Evolutionary conservation across 2,797 vertebrate genomes (phyloP).

Genomic region (Hydrophis major): DNA sequence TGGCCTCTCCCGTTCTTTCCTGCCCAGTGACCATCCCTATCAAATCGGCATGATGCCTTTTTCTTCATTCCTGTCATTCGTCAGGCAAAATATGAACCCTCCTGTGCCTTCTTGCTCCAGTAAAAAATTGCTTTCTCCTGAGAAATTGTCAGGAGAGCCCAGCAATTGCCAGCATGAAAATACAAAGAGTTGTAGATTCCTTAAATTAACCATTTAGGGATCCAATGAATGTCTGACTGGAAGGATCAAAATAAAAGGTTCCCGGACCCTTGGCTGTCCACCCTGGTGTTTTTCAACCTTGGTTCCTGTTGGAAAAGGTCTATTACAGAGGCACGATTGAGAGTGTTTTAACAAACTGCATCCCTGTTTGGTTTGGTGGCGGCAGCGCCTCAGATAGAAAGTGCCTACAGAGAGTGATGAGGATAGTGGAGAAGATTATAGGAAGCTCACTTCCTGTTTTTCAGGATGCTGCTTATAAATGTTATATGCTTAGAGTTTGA

Average conservation of each 20-base stretch:
- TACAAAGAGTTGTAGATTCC: background rate
- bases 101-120: background rate
- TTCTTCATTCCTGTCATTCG: background rate
- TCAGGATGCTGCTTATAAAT: no score
- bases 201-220: background rate
- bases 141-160: background rate
- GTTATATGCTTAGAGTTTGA: no score
- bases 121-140: background rate
- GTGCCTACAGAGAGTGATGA: no score
- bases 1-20: background rate
- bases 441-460: no score
- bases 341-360: background rate
- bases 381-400: no score
- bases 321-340: background rate
- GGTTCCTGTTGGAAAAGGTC: no score
- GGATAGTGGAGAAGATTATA: no score
- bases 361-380: background rate
- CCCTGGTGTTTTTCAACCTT: background rate
- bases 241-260: background rate
- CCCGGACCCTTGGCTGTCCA: background rate
- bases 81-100: background rate
- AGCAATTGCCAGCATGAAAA: background rate
- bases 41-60: conserved; percentile 6
- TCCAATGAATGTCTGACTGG: background rate
- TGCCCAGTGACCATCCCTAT: background rate